phyloP scores from a whole-genome alignment of 2,888 invertebrate genomes.

The Xylocampa areola region DNA sequence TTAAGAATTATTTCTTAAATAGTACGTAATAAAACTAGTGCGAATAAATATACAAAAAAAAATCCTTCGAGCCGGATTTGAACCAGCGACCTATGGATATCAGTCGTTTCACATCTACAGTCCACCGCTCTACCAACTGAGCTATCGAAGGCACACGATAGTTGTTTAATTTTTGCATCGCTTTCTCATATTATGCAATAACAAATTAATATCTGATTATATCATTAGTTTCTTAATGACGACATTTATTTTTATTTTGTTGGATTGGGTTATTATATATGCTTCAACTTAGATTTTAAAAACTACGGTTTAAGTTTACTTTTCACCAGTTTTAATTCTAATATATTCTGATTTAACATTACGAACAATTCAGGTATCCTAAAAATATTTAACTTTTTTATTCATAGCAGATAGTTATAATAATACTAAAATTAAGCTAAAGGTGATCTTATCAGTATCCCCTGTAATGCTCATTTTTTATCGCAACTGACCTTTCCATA shows the following conservation, averaged over 20 bases:
- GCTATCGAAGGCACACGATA: slow-evolving; percentile 82
- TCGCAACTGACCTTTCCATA: slow-evolving; percentile 6
- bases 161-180: not conserved
- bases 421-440: slow-evolving; percentile 1
- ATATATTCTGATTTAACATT: not conserved
- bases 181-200: not conserved
- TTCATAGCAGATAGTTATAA: slow-evolving; percentile 11
- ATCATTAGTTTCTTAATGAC: too few species aligned
- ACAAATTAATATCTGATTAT: not conserved
- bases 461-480: slow-evolving; percentile 1
- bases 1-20: too few species aligned
- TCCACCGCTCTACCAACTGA: slow-evolving; percentile 89
- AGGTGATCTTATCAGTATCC: slow-evolving; percentile 10
- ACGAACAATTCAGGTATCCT: slow-evolving; percentile 5
- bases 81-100: slow-evolving; percentile 90
- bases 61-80: slow-evolving; percentile 92
- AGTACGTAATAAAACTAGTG: too few species aligned
- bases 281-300: too few species aligned
- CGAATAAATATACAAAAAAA: slow-evolving; percentile 39
- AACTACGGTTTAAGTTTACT: too few species aligned
- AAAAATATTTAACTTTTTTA: not conserved
- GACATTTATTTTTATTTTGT: too few species aligned
- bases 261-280: too few species aligned
- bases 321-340: too few species aligned
- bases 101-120: slow-evolving; percentile 75